phyloP scores from a whole-genome alignment of 2,113 vertebrate genomes.

The Syngnathoides biaculeatus region DNA sequence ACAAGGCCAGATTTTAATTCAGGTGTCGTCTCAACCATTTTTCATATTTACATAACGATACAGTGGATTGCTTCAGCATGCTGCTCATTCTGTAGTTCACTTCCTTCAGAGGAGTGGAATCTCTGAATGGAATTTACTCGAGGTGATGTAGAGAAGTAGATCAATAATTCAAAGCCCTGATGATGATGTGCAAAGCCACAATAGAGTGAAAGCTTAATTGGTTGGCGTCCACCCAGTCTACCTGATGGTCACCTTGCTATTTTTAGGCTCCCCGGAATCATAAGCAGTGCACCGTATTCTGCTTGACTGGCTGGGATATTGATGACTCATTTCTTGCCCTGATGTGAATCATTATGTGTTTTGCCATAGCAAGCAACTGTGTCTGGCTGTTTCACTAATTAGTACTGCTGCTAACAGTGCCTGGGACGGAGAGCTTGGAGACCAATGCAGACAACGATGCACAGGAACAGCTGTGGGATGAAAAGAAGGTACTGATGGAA shows the following conservation, averaged over 20 bases:
- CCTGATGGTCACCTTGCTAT: conserved; percentile 58
- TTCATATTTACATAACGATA: conserved; percentile 40
- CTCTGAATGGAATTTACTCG: conserved; percentile 35
- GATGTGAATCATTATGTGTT: conserved; percentile 36
- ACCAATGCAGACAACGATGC: conserved; percentile 78
- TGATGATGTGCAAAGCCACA: conserved; percentile 36
- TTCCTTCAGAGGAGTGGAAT: conserved; percentile 14
- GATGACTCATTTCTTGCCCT: conserved; percentile 54
- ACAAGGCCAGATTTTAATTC: conserved; percentile 10
- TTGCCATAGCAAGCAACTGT: conserved; percentile 39
- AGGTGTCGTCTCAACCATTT: background rate
- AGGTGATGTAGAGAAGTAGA: conserved; percentile 19
- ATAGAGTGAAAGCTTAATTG: conserved; percentile 41
- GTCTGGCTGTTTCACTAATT: conserved; percentile 54
- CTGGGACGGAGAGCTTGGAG: conserved; percentile 84
- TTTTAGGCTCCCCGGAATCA: conserved; percentile 48
- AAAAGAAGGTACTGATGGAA: conserved; percentile 79
- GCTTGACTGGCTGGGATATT: conserved; percentile 36
- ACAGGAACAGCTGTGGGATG: conserved; percentile 86
- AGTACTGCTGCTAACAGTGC: conserved; percentile 89
- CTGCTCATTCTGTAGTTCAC: background rate
- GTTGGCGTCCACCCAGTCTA: conserved; percentile 45
- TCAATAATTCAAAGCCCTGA: conserved; percentile 51
- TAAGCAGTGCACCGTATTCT: conserved; percentile 38
- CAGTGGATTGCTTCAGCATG: conserved; percentile 13